A percentile compares a stretch with the other conserved stretches of the same genome.
Conservation (phyloP, 2,888 invertebrate species). For the Lordiphosa andalusiaca region DNA sequence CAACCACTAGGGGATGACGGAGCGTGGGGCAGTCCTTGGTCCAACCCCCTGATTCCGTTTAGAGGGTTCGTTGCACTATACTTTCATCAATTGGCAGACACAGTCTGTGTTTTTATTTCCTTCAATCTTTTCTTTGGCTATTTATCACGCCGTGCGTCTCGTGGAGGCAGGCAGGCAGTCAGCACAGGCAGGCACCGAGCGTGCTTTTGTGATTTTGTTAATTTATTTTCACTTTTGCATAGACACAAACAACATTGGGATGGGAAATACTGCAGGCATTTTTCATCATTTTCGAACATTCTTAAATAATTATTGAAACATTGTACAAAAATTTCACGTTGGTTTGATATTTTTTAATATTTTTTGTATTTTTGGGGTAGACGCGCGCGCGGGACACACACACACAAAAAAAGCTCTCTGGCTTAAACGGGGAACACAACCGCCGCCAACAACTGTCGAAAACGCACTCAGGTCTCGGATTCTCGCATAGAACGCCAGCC, state of each 20-base stretch:
- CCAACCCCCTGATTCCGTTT: constrained; percentile 26
- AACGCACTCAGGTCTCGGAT: constrained; percentile 47
- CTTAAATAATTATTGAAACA: constrained; percentile 31
- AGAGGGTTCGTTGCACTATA: constrained; percentile 63
- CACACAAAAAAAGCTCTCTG: constrained; percentile 33
- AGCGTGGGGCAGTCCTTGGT: constrained; percentile 16
- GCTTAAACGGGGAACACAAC: constrained; percentile 49
- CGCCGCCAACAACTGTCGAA: constrained; percentile 70
- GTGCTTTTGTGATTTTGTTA: constrained; percentile 25
- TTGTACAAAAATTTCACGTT: constrained; percentile 31
- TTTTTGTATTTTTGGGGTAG: background rate
- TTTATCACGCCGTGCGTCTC: constrained; percentile 19
- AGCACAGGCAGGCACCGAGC: constrained; percentile 13
- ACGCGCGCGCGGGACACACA: constrained; percentile 30
- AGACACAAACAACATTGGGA: constrained; percentile 21
- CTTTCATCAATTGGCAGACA: constrained; percentile 32
- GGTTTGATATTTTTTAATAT: constrained; percentile 1
- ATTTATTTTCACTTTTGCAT: constrained; percentile 30
- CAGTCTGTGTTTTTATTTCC: constrained; percentile 19
- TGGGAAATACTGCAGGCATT: constrained; percentile 37
- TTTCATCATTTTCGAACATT: constrained; percentile 18
- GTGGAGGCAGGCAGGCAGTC: constrained; percentile 14
- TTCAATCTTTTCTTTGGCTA: constrained; percentile 14
- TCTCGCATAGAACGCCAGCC: constrained; percentile 31
- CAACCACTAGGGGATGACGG: constrained; percentile 21